Percentiles rank a stretch among this genome's conserved stretches.
Evolutionary conservation across 2,113 vertebrate species (phyloP).

Genomic region (Lucifuga dentata): DNA sequence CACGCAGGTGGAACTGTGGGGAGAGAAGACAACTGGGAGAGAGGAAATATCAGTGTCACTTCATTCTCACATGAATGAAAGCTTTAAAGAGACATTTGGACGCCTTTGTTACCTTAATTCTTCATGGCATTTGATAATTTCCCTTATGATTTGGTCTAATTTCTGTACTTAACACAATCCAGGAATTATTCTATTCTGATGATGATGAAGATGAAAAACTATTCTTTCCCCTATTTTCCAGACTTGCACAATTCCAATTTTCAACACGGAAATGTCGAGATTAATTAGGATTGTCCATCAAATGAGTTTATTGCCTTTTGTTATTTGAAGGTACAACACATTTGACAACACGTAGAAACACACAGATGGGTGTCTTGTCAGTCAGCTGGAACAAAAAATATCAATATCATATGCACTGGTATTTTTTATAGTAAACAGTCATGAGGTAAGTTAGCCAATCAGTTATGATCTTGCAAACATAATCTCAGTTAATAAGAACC

Average conservation of each 20-base stretch:
- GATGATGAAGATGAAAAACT: too few species aligned
- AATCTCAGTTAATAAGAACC: constrained; percentile 12
- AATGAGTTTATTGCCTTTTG: constrained; percentile 58
- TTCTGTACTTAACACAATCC: too few species aligned
- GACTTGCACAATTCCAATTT: too few species aligned
- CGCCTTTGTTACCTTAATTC: too few species aligned
- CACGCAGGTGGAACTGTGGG: constrained; percentile 38
- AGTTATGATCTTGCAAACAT: constrained; percentile 15
- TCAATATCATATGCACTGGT: too few species aligned
- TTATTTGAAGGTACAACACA: constrained; percentile 35
- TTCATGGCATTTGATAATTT: too few species aligned
- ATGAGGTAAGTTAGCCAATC: constrained; percentile 15
- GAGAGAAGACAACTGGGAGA: neutral
- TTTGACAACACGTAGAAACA: constrained; percentile 47
- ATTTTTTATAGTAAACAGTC: constrained; percentile 1
- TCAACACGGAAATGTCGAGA: neutral
- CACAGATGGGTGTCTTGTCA: constrained; percentile 24
- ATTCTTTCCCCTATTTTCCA: too few species aligned
- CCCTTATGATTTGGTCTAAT: too few species aligned
- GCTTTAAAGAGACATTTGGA: neutral
- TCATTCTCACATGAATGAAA: neutral
- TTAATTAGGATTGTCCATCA: constrained; percentile 1
- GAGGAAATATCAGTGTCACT: neutral
- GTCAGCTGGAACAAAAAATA: constrained; percentile 36
- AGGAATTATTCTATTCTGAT: too few species aligned